Evolutionary conservation across 2,888 invertebrate genomes (phyloP).

Genomic region (Deilephila elpenor): DNA sequence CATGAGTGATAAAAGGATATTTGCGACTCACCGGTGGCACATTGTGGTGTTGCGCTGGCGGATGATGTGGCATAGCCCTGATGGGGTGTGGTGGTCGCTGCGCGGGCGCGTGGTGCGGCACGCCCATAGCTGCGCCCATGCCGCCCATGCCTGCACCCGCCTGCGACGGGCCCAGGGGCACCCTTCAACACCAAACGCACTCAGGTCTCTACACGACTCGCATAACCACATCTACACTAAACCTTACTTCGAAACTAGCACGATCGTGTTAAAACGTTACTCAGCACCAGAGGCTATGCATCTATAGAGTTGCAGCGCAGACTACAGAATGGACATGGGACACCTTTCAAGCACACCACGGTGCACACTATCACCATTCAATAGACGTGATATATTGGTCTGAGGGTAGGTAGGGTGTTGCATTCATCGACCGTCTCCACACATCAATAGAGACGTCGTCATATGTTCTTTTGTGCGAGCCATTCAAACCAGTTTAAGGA

Average conservation of each 20-base stretch:
- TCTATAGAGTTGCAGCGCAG: background rate
- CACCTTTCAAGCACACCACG: conserved; percentile 37
- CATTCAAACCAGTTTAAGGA: conserved; percentile 73
- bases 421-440: conserved; percentile 59
- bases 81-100: conserved; percentile 73
- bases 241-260: background rate
- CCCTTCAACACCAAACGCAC: conserved; percentile 52
- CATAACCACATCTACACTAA: background rate
- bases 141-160: conserved; percentile 67
- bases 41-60: conserved; percentile 70
- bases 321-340: conserved; percentile 26
- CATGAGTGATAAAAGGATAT: background rate
- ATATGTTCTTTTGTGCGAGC: conserved; percentile 71
- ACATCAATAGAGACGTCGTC: conserved; percentile 75
- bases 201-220: conserved; percentile 18
- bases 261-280: background rate
- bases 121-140: conserved; percentile 64
- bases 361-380: conserved; percentile 55
- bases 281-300: background rate
- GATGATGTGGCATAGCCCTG: conserved; percentile 74
- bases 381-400: conserved; percentile 70
- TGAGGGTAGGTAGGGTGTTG: conserved; percentile 57
- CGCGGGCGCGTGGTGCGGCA: conserved; percentile 63
- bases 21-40: conserved; percentile 65
- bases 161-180: conserved; percentile 71